These are phyloP conservation scores for Parazoanthus atlanticus DNA, from an alignment of 92 coral and sea anemone species.

Conservation along the genomic window DNA sequence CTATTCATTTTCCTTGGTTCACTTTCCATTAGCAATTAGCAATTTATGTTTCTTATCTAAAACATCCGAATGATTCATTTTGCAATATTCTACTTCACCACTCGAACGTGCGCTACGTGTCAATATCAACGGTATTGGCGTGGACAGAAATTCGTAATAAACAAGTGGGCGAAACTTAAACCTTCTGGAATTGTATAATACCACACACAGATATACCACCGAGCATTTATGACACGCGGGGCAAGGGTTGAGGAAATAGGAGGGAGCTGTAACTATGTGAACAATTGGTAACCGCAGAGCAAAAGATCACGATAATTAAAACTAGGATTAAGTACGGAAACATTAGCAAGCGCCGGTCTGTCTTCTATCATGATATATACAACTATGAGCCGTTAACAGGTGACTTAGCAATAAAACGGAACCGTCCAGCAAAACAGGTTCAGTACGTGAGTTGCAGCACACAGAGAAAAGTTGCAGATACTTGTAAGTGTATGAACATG, in stretches of 20 bases:
- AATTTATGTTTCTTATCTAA: no score
- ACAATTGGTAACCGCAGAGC: not conserved
- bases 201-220: slow-evolving; percentile 12
- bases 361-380: not conserved
- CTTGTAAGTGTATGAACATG: not conserved
- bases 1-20: no score
- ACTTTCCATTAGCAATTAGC: no score
- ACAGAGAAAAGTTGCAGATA: not conserved
- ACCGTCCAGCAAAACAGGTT: not conserved
- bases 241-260: not conserved
- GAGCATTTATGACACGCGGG: not conserved
- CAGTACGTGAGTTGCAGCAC: not conserved
- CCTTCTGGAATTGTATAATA: not conserved
- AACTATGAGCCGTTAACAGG: no score
- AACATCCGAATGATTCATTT: no score
- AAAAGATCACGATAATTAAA: not conserved
- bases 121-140: not conserved
- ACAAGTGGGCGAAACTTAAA: not conserved
- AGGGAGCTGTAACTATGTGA: not conserved
- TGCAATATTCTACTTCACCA: no score
- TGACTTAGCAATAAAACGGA: not conserved
- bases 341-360: not conserved
- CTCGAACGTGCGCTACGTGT: not conserved
- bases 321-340: not conserved
- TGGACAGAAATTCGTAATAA: not conserved